Evolutionary conservation across 2,113 vertebrate species (phyloP).

Genomic region (Megalops atlanticus): DNA sequence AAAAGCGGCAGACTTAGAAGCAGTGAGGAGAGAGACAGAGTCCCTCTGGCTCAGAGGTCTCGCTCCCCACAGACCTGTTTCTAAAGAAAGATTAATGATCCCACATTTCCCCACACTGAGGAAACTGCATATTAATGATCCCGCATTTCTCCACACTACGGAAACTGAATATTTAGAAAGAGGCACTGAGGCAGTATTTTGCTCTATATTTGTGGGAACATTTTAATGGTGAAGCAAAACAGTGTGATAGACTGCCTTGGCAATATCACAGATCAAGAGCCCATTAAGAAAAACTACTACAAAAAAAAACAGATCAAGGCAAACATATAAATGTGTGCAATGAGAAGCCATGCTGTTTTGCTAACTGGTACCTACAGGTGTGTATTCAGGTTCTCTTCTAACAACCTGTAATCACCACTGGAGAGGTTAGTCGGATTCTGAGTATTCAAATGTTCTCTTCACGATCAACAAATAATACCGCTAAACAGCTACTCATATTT

Average conservation of each 20-base stretch:
- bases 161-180: not conserved
- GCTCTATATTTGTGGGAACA: not conserved
- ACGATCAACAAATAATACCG: no score
- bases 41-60: not conserved
- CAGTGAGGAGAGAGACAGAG: not conserved
- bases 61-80: not conserved
- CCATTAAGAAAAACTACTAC: no score
- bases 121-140: not conserved
- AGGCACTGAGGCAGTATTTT: not conserved
- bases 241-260: not conserved
- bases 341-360: no score
- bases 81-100: not conserved
- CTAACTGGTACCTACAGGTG: no score
- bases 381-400: no score
- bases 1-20: not conserved
- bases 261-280: no score
- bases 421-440: no score
- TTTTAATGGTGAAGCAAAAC: not conserved
- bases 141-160: not conserved
- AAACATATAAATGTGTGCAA: no score
- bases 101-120: not conserved
- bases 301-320: no score
- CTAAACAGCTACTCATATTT: no score
- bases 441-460: no score
- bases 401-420: no score